These are phyloP conservation scores for Crypturellus tataupa DNA, from an alignment of 2,797 vertebrate genomes.

Conservation along the genomic window DNA sequence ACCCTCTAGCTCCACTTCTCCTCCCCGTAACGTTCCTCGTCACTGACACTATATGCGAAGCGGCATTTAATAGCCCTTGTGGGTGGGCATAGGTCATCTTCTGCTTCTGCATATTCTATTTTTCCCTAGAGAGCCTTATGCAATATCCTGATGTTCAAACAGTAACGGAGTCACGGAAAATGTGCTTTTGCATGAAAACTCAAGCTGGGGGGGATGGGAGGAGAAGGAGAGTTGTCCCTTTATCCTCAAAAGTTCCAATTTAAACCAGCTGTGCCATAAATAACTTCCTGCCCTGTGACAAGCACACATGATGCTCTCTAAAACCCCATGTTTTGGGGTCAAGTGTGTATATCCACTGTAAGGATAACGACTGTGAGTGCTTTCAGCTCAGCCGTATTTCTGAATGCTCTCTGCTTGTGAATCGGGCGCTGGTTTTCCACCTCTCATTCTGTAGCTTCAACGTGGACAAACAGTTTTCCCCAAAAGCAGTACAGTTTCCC, in stretches of 20 bases:
- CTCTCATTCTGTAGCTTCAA: neutral
- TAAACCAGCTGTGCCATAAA: conserved; percentile 70
- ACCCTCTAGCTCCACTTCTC: neutral
- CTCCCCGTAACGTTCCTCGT: neutral
- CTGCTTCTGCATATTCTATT: conserved; percentile 27
- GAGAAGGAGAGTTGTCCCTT: conserved; percentile 23
- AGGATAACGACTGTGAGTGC: neutral
- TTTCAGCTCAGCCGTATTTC: neutral
- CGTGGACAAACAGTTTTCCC: neutral
- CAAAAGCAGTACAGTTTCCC: neutral
- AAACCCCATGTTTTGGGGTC: conserved; percentile 23
- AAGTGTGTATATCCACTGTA: neutral
- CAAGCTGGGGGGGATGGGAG: conserved; percentile 3
- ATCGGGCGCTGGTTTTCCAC: neutral
- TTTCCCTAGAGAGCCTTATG: conserved; percentile 62
- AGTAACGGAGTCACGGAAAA: conserved; percentile 72
- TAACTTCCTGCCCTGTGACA: conserved; percentile 45
- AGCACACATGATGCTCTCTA: conserved; percentile 20
- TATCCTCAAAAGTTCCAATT: conserved; percentile 63
- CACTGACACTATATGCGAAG: conserved; percentile 26
- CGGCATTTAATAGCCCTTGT: conserved; percentile 11
- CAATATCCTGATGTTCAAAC: conserved; percentile 72
- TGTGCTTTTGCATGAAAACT: conserved; percentile 36
- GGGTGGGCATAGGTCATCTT: conserved; percentile 47
- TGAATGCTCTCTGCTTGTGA: accelerated